A percentile compares a stretch with the other conserved stretches of the same genome.
phyloP scores from a whole-genome alignment of 2,113 vertebrate genomes.

The Agapornis roseicollis region DNA sequence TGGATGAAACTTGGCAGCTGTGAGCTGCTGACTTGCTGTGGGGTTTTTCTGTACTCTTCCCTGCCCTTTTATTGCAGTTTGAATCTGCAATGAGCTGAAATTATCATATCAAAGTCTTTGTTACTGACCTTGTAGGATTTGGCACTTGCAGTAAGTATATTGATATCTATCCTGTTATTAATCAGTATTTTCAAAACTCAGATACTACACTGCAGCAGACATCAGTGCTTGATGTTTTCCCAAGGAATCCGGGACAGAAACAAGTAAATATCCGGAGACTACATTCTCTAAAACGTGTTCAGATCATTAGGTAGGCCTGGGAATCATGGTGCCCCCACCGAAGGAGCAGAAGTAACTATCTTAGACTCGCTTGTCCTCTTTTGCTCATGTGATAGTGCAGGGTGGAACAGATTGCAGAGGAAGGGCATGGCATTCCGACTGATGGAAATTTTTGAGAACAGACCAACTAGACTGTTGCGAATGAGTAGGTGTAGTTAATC shows the following conservation, averaged over 20 bases:
- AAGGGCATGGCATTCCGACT: background rate
- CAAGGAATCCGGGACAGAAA: slow-evolving; percentile 18
- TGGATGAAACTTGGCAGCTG: slow-evolving; percentile 41
- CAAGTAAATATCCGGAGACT: slow-evolving; percentile 2
- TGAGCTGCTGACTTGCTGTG: slow-evolving; percentile 58
- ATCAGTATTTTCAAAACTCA: slow-evolving; percentile 31
- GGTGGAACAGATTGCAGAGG: background rate
- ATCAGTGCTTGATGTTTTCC: slow-evolving; percentile 39
- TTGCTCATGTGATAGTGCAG: background rate
- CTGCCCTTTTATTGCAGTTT: slow-evolving; percentile 48
- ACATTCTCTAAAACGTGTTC: slow-evolving; percentile 2
- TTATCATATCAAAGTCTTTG: slow-evolving; percentile 54
- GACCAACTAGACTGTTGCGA: background rate
- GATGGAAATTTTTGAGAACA: slow-evolving; percentile 3
- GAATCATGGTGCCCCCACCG: background rate
- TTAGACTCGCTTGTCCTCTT: background rate
- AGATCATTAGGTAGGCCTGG: background rate
- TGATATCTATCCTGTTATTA: slow-evolving; percentile 37
- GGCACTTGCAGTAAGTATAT: slow-evolving; percentile 50
- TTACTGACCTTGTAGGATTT: slow-evolving; percentile 54
- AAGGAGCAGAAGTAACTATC: slow-evolving; percentile 13
- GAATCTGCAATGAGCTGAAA: slow-evolving; percentile 54
- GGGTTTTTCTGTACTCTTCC: slow-evolving; percentile 66
- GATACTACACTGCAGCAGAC: background rate
- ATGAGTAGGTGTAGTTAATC: background rate